Percentiles rank a stretch among this genome's conserved stretches.
Conservation (phyloP, 2,113 vertebrate species). For the Mastomys natalensis region DNA sequence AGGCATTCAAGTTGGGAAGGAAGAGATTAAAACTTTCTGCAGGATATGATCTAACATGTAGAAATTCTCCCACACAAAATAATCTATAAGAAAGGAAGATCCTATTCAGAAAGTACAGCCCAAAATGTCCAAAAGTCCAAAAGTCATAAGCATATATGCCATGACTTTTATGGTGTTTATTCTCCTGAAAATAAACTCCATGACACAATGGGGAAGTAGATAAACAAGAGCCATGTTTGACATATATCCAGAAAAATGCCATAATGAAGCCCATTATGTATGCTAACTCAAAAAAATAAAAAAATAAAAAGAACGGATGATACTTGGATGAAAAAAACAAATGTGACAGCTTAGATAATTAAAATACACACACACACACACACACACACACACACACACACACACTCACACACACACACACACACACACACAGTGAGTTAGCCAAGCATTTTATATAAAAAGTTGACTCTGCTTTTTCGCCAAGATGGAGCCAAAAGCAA, state of each 20-base stretch:
- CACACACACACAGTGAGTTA: not conserved
- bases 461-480: not conserved
- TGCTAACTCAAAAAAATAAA: not conserved
- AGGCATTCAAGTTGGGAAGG: not conserved
- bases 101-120: not conserved
- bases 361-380: not conserved
- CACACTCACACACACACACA: not conserved
- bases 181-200: not conserved
- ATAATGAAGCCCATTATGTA: not conserved
- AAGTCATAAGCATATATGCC: not conserved
- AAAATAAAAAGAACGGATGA: too few species aligned
- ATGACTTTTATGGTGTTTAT: not conserved
- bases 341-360: too few species aligned
- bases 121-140: slow-evolving; percentile 40
- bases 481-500: too few species aligned
- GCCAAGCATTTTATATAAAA: not conserved
- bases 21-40: slow-evolving; percentile 9
- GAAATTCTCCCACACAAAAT: not conserved
- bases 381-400: not conserved
- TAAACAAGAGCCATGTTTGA: not conserved
- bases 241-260: not conserved
- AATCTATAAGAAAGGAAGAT: not conserved
- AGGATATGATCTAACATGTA: not conserved
- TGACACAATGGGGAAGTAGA: not conserved
- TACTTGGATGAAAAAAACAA: not conserved